These are phyloP conservation scores for Bovichtus diacanthus DNA, from an alignment of 2,797 vertebrate species.

Conservation along the genomic window DNA sequence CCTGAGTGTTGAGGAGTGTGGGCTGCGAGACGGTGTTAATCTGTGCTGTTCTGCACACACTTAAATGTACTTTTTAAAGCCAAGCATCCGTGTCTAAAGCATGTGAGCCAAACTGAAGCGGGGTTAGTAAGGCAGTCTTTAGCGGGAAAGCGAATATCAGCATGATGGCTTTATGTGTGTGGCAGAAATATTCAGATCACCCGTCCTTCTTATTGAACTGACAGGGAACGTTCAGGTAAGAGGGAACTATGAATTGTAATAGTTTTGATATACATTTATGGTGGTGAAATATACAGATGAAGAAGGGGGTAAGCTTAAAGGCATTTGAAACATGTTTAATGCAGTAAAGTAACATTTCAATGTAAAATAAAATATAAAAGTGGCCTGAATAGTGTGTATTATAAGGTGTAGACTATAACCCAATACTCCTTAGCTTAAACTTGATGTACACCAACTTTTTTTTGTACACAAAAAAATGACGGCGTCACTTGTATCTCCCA, in stretches of 20 bases:
- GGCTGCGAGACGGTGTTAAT: constrained; percentile 24
- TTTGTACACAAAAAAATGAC: not conserved
- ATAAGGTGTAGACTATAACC: no score
- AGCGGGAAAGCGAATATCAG: constrained; percentile 22
- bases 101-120: constrained; percentile 23
- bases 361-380: not conserved
- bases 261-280: not conserved
- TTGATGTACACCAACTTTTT: constrained; percentile 4
- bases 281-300: not conserved
- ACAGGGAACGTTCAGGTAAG: not conserved
- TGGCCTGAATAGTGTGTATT: not conserved
- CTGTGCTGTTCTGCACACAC: constrained; percentile 14
- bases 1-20: constrained; percentile 26
- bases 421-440: not conserved
- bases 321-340: no score
- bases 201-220: not conserved
- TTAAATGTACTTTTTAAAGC: constrained; percentile 3
- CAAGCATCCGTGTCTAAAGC: constrained; percentile 9
- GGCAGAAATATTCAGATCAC: not conserved
- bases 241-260: not conserved
- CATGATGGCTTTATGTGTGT: not conserved
- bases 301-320: no score
- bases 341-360: no score
- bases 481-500: not conserved
- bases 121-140: constrained; percentile 33